Evolutionary conservation across 1,140 invertebrate genomes (phyloP), one percentile per base, ranked within the genome.

Genomic region (Araneus ventricosus): DNA sequence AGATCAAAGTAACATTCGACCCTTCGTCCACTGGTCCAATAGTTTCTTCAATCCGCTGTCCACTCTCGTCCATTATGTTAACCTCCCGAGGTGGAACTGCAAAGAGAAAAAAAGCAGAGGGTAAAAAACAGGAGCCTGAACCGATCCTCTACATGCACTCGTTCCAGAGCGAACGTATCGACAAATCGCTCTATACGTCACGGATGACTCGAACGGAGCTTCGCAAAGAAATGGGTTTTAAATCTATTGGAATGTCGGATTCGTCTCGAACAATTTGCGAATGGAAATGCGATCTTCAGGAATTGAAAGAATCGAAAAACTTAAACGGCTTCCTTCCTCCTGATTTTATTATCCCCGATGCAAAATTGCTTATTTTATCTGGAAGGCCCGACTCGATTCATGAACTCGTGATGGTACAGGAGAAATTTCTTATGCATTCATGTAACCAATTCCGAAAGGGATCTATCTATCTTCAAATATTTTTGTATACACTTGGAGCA

Each of bases 21-120:
- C 98, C 98, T 95, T 98, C 98, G 94, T 98, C 97, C 95, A 98
- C 98, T 94, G 98, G 97, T 95, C 97, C 98, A 94, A 97, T 96
- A 90, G 97, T 96, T 95, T 97, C 97, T 94, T 97, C 97, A 95
- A 97, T 96, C 94, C 98, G 97, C 95, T 97, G 96, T 94, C 97
- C 96, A 95, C 97, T 97, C 37, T 97, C 97, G 94, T 98, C 97
- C 95, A 97, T 98, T 96, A 98, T 98, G 95, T 97, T 97, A 57
- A 98, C 98, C 95, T 97, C 96, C 94, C 97, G 97, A 52, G 98
- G 98, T 94, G 97, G 97, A 94, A 98, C 98, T 98, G 96, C 24
- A 96, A 94, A n/a, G 80, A 59, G 57, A 86, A 88, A 92, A 67
- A 61, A 88, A 61, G 1, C 17, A 39, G 39, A 61, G 24, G 24